Percentiles rank a stretch among this genome's conserved stretches.
phyloP scores from a whole-genome alignment of 2,113 vertebrate species.

The Pterocles gutturalis region DNA sequence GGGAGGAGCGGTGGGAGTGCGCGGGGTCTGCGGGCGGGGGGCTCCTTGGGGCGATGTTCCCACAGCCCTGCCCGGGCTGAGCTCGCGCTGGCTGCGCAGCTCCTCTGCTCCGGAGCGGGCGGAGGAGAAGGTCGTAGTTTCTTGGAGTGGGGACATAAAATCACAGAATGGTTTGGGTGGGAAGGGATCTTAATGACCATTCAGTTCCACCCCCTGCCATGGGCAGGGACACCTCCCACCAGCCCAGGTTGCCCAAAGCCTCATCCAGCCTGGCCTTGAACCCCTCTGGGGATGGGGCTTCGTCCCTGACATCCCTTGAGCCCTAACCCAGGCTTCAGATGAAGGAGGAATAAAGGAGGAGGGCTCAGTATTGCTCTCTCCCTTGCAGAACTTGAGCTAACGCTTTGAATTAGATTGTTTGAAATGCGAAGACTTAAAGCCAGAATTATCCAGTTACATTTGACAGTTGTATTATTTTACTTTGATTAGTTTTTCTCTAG shows the following conservation, averaged over 20 bases:
- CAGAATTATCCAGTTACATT: background rate
- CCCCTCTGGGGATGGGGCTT: too few relatives aligned
- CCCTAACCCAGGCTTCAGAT: background rate
- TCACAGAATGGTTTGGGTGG: too few relatives aligned
- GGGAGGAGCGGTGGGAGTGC: background rate
- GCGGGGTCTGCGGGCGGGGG: background rate
- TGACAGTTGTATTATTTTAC: background rate
- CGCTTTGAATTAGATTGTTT: conserved; percentile 25
- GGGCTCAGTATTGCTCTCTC: fast-evolving
- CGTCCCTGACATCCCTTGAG: too few relatives aligned
- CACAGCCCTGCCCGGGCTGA: background rate
- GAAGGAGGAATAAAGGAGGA: fast-evolving
- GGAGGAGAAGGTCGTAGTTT: fast-evolving
- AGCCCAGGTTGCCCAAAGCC: too few relatives aligned
- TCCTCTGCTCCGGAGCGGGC: fast-evolving
- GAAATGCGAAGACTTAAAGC: background rate
- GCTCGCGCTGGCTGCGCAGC: fast-evolving
- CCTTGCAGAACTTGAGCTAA: background rate
- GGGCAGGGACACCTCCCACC: too few relatives aligned
- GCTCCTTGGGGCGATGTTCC: background rate
- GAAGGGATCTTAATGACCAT: too few relatives aligned
- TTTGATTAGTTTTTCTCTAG: background rate
- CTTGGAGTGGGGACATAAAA: fast-evolving
- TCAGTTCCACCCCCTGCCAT: too few relatives aligned
- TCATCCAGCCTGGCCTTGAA: too few relatives aligned